Evolutionary conservation across 1,140 invertebrate species (phyloP).

Genomic region (Rhopalosiphum maidis): DNA sequence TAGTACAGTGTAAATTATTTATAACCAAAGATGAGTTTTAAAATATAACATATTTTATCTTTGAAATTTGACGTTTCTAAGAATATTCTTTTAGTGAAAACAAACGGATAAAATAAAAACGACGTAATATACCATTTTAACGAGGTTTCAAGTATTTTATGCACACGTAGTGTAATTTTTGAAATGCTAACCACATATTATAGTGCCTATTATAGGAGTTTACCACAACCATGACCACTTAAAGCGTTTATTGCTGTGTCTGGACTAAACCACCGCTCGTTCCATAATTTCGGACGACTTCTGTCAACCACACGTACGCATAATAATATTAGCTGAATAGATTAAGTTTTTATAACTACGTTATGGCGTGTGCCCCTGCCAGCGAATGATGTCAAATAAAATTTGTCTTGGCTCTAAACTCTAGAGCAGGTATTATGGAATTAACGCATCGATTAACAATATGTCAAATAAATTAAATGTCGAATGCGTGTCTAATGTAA

Average conservation of each 20-base stretch:
- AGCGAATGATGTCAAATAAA: background rate
- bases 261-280: background rate
- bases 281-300: background rate
- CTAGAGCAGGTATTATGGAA: background rate
- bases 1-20: too few relatives aligned
- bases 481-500: background rate
- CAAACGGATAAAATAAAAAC: background rate
- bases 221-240: background rate
- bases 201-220: background rate
- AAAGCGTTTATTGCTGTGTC: background rate
- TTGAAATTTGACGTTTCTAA: background rate
- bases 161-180: background rate
- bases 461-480: background rate
- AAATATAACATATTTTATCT: too few relatives aligned
- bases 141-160: background rate
- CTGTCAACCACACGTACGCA: background rate
- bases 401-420: background rate
- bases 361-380: background rate
- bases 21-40: too few relatives aligned
- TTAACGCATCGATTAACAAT: background rate
- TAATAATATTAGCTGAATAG: background rate
- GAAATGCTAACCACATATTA: background rate
- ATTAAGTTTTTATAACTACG: background rate
- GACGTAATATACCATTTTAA: background rate
- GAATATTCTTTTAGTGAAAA: background rate